Base-by-base conservation (phyloP, 2,113 vertebrate genomes). In the Gymnocephalus cernua region DNA sequence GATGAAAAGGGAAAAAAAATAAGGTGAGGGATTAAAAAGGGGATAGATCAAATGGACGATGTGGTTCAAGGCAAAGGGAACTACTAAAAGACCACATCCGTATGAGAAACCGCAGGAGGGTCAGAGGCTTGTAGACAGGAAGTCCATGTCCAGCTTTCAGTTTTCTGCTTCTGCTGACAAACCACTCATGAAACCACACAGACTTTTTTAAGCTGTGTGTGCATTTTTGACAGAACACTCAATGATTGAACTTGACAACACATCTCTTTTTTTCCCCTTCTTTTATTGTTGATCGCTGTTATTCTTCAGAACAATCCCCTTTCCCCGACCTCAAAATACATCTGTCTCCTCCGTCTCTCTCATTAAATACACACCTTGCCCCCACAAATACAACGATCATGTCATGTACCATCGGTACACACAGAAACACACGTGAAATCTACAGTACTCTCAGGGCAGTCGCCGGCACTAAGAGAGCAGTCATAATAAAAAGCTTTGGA, bases 321-420 rank as follows among this genome's bases (percentile, higher is more conserved):
- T 70, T 16, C 65, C 82, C 78, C 65, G 8, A 82, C 61, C 85
- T 71, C 29, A 13, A 73, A 88, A 88, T 82, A 92, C 88, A 91
- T 82, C 58, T 12, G 51, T 80, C 80, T n/a, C 82, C 78, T 82
- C 64, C 62, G 16, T 70, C 70, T 56, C 75, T 79, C 50, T 48
- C 70, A 79, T 86, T 89, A 90, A 86, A 83, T 89, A 90, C 85
- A 89, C 78, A 81, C 85, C 84, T 80, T 76, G 59, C 79, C 25
- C 70, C 84, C 90, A 95, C 93, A 93, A 93, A 93, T 86, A 95
- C 93, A 95, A 92, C 91, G 90, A 82, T 92, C 87, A 91, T 89
- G 89, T 92, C 82, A 91, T 90, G 85, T 93, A 90, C 90, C 80
- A 85, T 93, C 80, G 88, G 87, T 87, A 94, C 86, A 87, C 91